phyloP scores from a whole-genome alignment of 2,888 invertebrate genomes.

The Drosophila neotestacea region DNA sequence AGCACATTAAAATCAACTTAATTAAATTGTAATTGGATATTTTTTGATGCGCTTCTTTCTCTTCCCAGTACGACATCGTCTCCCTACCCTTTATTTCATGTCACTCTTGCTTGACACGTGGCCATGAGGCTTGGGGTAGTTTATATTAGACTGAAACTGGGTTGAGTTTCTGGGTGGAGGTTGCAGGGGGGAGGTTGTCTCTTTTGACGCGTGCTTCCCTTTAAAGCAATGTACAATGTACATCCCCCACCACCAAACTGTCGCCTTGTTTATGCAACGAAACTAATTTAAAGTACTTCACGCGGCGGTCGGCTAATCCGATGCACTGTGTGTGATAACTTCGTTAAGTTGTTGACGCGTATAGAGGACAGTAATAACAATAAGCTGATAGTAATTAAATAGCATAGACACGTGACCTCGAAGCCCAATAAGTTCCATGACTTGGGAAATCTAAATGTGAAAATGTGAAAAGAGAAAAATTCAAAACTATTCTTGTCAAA shows the following conservation, averaged over 20 bases:
- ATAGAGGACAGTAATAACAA: conserved; percentile 68
- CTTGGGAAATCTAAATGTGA: neutral
- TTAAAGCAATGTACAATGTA: conserved; percentile 25
- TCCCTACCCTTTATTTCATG: conserved; percentile 32
- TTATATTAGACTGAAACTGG: conserved; percentile 15
- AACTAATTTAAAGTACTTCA: conserved; percentile 80
- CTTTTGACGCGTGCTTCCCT: conserved; percentile 27
- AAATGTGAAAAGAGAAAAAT: no score
- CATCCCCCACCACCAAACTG: conserved; percentile 10
- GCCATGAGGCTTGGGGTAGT: conserved; percentile 5
- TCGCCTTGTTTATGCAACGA: conserved; percentile 74
- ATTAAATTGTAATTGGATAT: conserved; percentile 77
- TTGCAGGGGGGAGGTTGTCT: no score
- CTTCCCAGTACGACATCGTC: conserved; percentile 31
- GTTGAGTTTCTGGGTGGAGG: no score
- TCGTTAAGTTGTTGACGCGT: conserved; percentile 72
- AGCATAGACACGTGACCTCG: conserved; percentile 62
- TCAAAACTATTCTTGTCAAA: neutral
- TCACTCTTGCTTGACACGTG: conserved; percentile 47
- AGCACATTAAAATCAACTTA: conserved; percentile 60
- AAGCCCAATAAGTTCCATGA: conserved; percentile 19
- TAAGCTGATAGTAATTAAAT: conserved; percentile 75
- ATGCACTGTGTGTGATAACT: conserved; percentile 68
- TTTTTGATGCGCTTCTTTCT: conserved; percentile 34
- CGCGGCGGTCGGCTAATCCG: conserved; percentile 74